Percentiles rank a stretch among this genome's conserved stretches.
Evolutionary conservation across 2,888 invertebrate genomes (phyloP).

Genomic region (Spodoptera picta): DNA sequence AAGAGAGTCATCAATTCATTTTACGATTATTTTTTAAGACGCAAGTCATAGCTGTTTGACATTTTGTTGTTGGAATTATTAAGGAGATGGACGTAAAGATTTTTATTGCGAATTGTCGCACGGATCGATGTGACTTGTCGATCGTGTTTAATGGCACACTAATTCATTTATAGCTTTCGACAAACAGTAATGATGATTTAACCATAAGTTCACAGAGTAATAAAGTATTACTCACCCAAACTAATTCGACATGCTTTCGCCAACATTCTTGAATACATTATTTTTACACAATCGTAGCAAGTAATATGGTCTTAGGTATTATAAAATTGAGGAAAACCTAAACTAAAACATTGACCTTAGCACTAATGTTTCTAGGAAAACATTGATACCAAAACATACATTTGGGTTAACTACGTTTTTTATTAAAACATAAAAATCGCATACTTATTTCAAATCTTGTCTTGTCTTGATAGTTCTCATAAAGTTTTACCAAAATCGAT

Average conservation of each 20-base stretch:
- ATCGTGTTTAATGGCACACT: constrained; percentile 30
- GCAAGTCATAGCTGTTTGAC: constrained; percentile 47
- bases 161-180: constrained; percentile 24
- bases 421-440: constrained; percentile 22
- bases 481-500: constrained; percentile 6
- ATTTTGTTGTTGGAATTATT: constrained; percentile 43
- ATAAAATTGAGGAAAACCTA: too few relatives aligned
- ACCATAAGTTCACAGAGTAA: neutral
- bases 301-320: too few relatives aligned
- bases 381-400: constrained; percentile 6
- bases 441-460: constrained; percentile 9
- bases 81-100: constrained; percentile 20
- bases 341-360: neutral
- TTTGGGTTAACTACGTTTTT: constrained; percentile 20
- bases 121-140: neutral
- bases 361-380: constrained; percentile 1
- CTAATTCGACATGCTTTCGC: too few relatives aligned
- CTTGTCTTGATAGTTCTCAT: too few relatives aligned
- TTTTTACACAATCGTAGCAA: neutral
- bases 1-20: constrained; percentile 78
- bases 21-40: constrained; percentile 67
- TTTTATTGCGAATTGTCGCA: constrained; percentile 55
- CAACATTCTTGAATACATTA: neutral
- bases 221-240: too few relatives aligned
- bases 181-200: constrained; percentile 30